Conservation (phyloP, 2,797 vertebrate species). For the Nothura maculosa region DNA sequence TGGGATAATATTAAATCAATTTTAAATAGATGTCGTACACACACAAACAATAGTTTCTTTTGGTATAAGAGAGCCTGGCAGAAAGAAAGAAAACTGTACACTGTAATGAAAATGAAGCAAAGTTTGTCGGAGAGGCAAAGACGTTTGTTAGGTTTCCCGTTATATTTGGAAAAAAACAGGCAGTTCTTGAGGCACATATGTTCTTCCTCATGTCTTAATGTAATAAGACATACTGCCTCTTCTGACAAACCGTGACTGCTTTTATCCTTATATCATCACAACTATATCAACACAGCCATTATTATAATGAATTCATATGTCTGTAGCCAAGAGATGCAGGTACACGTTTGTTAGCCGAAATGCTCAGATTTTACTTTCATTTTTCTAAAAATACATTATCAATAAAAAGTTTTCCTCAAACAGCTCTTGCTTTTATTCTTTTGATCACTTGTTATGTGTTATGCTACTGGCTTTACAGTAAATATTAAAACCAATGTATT, state of each 20-base stretch:
- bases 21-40: not conserved
- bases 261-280: not conserved
- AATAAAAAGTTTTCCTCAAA: not conserved
- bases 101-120: not conserved
- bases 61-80: not conserved
- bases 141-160: not conserved
- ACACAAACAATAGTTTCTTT: not conserved
- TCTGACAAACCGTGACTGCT: not conserved
- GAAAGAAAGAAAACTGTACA: not conserved
- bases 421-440: not conserved
- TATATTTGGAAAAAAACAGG: not conserved
- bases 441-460: not conserved
- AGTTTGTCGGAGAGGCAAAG: not conserved
- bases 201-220: not conserved
- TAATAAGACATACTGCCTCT: not conserved
- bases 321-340: not conserved
- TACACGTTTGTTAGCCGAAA: not conserved
- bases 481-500: not conserved
- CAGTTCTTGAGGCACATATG: not conserved
- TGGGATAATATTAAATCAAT: not conserved
- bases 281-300: not conserved
- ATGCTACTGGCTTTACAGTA: not conserved
- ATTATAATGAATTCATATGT: not conserved
- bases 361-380: not conserved
- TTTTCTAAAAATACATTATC: not conserved